Conservation (phyloP, 2,797 vertebrate genomes). For the Cygnus olor region DNA sequence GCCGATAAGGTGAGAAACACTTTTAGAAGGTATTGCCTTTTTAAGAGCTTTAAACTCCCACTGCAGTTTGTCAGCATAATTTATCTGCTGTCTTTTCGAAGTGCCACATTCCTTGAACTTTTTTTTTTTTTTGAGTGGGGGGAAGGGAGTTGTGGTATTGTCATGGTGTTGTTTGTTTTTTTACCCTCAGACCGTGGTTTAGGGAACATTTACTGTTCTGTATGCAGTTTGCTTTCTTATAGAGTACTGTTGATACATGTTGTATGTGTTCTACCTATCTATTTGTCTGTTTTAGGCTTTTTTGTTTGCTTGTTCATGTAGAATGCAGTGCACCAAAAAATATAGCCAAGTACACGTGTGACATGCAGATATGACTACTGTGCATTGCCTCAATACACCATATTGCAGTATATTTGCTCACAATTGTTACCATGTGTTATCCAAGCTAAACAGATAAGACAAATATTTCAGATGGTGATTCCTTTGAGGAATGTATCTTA, state of each 20-base stretch:
- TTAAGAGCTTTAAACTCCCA: background rate
- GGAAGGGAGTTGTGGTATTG: too few relatives aligned
- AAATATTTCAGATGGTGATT: background rate
- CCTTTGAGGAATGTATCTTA: background rate
- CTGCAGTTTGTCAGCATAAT: background rate
- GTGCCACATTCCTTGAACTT: background rate
- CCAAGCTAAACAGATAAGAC: too few relatives aligned
- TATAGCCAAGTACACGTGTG: background rate
- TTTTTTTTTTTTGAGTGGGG: too few relatives aligned
- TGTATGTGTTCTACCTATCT: too few relatives aligned
- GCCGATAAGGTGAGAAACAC: background rate
- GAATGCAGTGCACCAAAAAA: background rate
- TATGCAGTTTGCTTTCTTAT: background rate
- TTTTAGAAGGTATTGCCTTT: background rate
- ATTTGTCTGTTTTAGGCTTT: background rate
- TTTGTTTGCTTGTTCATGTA: background rate
- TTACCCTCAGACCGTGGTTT: too few relatives aligned
- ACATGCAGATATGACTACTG: background rate
- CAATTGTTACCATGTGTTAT: background rate
- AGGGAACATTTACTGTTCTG: background rate
- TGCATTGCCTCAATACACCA: background rate
- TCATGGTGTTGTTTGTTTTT: background rate
- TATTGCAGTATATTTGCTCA: background rate
- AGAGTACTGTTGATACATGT: background rate
- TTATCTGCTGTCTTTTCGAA: background rate